phyloP scores from a whole-genome alignment of 2,797 vertebrate species.

The Myotis myotis region DNA sequence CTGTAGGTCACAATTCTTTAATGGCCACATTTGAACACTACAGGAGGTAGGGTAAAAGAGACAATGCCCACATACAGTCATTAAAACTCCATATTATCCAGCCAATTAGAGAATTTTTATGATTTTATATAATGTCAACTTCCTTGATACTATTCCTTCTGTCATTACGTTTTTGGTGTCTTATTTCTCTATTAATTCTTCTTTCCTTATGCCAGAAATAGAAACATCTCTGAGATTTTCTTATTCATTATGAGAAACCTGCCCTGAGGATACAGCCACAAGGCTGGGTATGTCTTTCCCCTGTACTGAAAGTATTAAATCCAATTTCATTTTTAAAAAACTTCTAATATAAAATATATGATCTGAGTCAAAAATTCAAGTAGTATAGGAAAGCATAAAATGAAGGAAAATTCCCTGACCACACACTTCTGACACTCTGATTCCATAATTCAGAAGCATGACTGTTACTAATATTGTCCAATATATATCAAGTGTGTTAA shows the following conservation, averaged over 20 bases:
- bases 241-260: conserved; percentile 58
- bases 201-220: conserved; percentile 50
- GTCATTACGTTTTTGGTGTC: background rate
- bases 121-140: background rate
- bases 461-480: background rate
- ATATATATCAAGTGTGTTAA: background rate
- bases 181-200: conserved; percentile 49
- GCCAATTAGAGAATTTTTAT: conserved; percentile 11
- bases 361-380: conserved; percentile 44
- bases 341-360: conserved; percentile 30
- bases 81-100: background rate
- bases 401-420: background rate
- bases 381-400: background rate
- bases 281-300: background rate
- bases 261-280: conserved; percentile 13
- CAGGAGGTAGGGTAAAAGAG: background rate
- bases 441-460: background rate
- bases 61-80: background rate
- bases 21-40: background rate
- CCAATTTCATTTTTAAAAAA: conserved; percentile 32
- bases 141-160: background rate
- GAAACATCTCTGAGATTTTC: conserved; percentile 48
- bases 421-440: background rate
- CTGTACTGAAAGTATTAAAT: conserved; percentile 51
- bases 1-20: background rate